phyloP scores from a whole-genome alignment of 2,888 invertebrate genomes.

The Philereme transversata region DNA sequence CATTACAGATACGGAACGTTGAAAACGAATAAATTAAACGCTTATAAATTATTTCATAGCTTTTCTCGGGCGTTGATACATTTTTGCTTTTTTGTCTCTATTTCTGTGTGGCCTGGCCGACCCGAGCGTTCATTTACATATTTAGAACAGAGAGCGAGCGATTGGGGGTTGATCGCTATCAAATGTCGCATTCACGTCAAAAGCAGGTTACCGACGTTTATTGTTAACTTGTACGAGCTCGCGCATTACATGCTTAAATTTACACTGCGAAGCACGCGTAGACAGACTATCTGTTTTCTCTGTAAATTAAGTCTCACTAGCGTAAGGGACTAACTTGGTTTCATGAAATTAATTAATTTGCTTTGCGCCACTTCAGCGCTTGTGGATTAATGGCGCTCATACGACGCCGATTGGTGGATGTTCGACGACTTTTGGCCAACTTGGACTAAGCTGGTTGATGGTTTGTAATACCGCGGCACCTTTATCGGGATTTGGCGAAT shows the following conservation, averaged over 20 bases:
- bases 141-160: constrained; percentile 39
- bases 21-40: constrained; percentile 52
- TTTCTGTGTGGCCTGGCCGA: constrained; percentile 30
- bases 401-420: constrained; percentile 18
- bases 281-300: neutral
- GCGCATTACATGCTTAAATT: neutral
- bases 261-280: neutral
- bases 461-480: too few species aligned
- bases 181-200: neutral
- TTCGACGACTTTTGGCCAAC: neutral
- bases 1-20: constrained; percentile 35
- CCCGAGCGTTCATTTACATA: constrained; percentile 45
- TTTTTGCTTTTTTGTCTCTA: constrained; percentile 44
- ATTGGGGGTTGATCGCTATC: constrained; percentile 47
- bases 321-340: constrained; percentile 50
- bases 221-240: neutral
- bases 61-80: constrained; percentile 43
- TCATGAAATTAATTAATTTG: constrained; percentile 61
- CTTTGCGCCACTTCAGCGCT: constrained; percentile 42
- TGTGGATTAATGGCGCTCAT: constrained; percentile 43
- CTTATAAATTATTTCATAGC: constrained; percentile 52
- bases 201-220: neutral
- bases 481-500: too few species aligned
- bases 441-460: too few species aligned
- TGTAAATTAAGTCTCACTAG: constrained; percentile 41